phyloP scores from a whole-genome alignment of 2,888 invertebrate genomes.

The Arge pagana region DNA sequence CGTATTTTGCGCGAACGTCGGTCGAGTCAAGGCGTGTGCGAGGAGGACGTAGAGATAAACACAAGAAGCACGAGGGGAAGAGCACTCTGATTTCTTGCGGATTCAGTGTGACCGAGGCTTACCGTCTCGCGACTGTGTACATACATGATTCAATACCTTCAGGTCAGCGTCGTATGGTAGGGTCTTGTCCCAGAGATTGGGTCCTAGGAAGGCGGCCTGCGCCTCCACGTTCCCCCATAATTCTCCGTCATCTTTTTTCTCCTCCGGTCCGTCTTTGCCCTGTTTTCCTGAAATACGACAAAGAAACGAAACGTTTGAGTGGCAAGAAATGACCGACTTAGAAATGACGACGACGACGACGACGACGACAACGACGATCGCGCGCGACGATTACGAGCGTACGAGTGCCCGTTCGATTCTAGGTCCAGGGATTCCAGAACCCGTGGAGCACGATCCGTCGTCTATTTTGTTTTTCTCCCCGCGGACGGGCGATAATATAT shows the following conservation, averaged over 20 bases:
- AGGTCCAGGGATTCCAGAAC: constrained; percentile 15
- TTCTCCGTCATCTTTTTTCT: constrained; percentile 79
- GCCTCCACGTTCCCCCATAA: constrained; percentile 86
- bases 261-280: constrained; percentile 61
- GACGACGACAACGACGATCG: constrained; percentile 32
- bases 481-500: no score
- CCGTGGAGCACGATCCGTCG: constrained; percentile 20
- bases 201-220: constrained; percentile 94
- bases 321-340: no score
- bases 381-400: constrained; percentile 14
- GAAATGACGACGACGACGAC: neutral
- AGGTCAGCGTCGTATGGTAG: constrained; percentile 91
- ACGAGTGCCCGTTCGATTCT: neutral
- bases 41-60: no score
- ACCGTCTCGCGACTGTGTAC: constrained; percentile 56
- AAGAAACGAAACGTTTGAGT: no score
- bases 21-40: no score
- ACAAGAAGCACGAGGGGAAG: neutral
- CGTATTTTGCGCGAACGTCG: no score
- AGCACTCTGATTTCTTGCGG: neutral
- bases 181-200: constrained; percentile 95
- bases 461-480: no score
- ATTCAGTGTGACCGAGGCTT: constrained; percentile 38
- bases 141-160: constrained; percentile 73
- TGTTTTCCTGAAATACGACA: constrained; percentile 50